These are phyloP conservation scores for Platysternon megacephalum DNA, from an alignment of 2,113 vertebrate genomes.

Conservation along the genomic window DNA sequence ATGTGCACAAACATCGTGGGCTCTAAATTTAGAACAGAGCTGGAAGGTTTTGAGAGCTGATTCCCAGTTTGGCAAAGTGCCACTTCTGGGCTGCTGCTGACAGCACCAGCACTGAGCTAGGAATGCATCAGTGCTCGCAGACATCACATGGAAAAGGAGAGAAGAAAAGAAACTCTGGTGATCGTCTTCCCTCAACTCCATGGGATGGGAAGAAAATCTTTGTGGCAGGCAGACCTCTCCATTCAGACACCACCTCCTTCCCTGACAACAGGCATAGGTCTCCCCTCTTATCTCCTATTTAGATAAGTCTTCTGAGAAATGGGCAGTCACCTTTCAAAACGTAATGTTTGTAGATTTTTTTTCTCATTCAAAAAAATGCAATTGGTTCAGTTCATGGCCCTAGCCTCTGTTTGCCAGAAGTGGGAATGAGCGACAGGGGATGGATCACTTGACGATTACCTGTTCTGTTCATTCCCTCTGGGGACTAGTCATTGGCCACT, in stretches of 20 bases:
- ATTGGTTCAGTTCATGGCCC: not conserved
- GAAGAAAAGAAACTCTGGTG: not conserved
- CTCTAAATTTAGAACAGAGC: not conserved
- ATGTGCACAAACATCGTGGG: not conserved
- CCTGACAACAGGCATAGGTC: not conserved
- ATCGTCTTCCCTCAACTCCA: not conserved
- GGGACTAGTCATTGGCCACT: no score
- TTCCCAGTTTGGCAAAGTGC: not conserved
- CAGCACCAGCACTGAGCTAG: not conserved
- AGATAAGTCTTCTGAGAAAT: not conserved
- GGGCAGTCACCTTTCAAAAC: not conserved
- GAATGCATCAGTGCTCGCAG: not conserved
- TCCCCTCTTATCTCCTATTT: not conserved
- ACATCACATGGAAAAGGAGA: rapidly evolving
- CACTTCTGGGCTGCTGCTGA: not conserved
- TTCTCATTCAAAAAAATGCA: not conserved
- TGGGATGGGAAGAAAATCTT: not conserved
- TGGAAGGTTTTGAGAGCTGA: not conserved
- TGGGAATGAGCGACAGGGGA: no score
- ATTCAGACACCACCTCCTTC: not conserved
- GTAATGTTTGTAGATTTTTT: not conserved
- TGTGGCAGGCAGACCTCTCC: no score
- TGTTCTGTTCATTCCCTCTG: no score
- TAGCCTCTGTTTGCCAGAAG: no score
- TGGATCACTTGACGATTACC: no score